phyloP scores from a whole-genome alignment of 2,888 invertebrate genomes.

The Synanthedon andrenaeformis region DNA sequence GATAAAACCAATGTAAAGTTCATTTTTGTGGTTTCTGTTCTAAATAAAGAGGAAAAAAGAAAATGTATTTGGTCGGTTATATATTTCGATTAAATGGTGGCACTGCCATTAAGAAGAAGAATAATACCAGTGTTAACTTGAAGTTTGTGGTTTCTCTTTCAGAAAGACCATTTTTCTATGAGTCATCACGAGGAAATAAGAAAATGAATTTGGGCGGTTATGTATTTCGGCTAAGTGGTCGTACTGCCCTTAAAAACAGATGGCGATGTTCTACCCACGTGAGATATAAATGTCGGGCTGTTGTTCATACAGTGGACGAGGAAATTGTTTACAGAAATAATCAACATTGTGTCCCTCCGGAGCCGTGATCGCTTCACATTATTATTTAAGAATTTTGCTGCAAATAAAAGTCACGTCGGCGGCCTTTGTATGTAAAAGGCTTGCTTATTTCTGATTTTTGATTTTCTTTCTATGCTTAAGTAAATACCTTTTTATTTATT shows the following conservation, averaged over 20 bases:
- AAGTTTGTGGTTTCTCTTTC: no score
- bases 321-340: background rate
- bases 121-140: no score
- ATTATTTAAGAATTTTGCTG: no score
- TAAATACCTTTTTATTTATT: background rate
- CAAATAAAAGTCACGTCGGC: no score
- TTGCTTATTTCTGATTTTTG: background rate
- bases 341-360: background rate
- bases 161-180: background rate
- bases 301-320: constrained; percentile 16
- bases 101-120: constrained; percentile 5
- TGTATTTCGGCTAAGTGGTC: background rate
- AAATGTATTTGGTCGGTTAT: background rate
- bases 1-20: no score
- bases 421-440: background rate
- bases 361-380: no score
- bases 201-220: background rate
- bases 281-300: constrained; percentile 19
- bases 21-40: no score
- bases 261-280: constrained; percentile 26
- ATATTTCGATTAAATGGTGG: background rate
- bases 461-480: no score
- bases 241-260: constrained; percentile 5
- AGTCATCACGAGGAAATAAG: background rate
- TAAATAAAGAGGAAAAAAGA: background rate